Evolutionary conservation across 2,113 vertebrate species (phyloP), one percentile per base, ranked within the genome.

Genomic region (Sander lucioperca): DNA sequence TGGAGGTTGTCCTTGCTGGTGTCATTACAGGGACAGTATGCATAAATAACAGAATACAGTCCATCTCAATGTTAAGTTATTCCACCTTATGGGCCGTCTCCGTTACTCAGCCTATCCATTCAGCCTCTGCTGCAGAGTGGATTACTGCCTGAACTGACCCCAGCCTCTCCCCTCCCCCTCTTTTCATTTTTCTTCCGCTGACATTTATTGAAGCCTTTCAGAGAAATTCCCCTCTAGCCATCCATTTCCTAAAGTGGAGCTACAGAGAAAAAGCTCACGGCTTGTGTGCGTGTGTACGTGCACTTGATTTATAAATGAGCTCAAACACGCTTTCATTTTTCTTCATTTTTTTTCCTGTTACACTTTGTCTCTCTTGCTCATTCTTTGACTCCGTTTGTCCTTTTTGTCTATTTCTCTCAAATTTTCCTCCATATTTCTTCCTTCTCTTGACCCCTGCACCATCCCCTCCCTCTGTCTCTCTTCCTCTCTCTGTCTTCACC

Each of bases 161-260:
- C 70, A n/a, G 51, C 75, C 72, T 62, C 84, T 62, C 77, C 80
- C 69, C 75, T 66, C 87, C 80, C 90, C 66, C 86, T 62, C 81
- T 75, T 83, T 90, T 86, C 90, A 90, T 94, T 94, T 92, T 89
- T 92, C 84, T 79, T 84, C 56, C n/a, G 56, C 65, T 94, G 94
- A 94, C 94, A 91, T 95, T 95, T 95, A 94, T 95, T 93, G 92
- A 93, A 92, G 91, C 92, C 92, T 94, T 91, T 94, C 89, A 92
- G 88, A 92, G 92, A 94, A 94, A 90, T 93, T 89, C 84, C 89
- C 94, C 92, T 88, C 87, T 21, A 92, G 91, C 88, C 84, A 94
- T 94, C 91, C 89, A 93, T 94, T 95, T 94, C 85, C 85, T 93
- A 93, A 94, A 94, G 92, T 94, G 93, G 91, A 87, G 83, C 78